Percentiles rank a stretch among this genome's conserved stretches.
phyloP scores from a whole-genome alignment of 2,888 invertebrate genomes.

The Callyntrura sp. region DNA sequence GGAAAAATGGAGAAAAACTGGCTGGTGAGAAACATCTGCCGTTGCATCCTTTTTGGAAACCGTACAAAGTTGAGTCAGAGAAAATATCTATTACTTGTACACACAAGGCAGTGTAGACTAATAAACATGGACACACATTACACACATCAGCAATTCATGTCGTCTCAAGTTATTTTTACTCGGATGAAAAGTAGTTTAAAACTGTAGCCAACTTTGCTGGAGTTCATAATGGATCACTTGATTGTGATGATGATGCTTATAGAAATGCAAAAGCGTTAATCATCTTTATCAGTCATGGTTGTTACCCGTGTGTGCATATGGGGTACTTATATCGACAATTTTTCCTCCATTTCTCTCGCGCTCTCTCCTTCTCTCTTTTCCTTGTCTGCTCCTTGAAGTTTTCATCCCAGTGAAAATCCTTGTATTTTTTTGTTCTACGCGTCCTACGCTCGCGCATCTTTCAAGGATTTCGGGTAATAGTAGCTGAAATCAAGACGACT shows the following conservation, averaged over 20 bases:
- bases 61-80: constrained; percentile 42
- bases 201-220: constrained; percentile 58
- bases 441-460: constrained; percentile 60
- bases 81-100: neutral
- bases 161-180: constrained; percentile 71
- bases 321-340: constrained; percentile 12
- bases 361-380: neutral
- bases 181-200: constrained; percentile 36
- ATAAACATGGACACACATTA: constrained; percentile 23
- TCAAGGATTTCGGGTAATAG: constrained; percentile 67
- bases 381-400: constrained; percentile 23
- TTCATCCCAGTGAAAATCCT: constrained; percentile 40
- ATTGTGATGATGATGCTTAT: constrained; percentile 1
- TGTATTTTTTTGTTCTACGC: constrained; percentile 44
- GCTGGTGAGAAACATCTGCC: constrained; percentile 70
- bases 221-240: constrained; percentile 29
- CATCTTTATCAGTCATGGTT: constrained; percentile 44
- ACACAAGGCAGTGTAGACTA: constrained; percentile 37
- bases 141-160: constrained; percentile 4
- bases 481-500: constrained; percentile 39
- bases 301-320: constrained; percentile 39
- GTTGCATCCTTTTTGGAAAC: constrained; percentile 37
- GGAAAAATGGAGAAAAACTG: constrained; percentile 59
- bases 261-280: constrained; percentile 54
- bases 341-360: constrained; percentile 48